phyloP scores from a whole-genome alignment of 2,113 vertebrate species.

The Bubo bubo region DNA sequence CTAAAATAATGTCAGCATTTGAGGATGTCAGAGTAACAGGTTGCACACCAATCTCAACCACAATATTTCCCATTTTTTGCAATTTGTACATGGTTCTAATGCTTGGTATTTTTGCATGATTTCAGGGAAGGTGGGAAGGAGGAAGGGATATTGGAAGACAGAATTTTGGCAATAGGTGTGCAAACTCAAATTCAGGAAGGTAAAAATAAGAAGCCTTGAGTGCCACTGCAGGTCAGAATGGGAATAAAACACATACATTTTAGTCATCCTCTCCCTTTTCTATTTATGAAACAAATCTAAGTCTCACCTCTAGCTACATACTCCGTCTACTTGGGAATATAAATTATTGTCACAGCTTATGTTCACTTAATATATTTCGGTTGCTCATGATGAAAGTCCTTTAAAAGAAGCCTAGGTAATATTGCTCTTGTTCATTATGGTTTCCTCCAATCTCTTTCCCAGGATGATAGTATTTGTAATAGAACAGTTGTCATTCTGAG shows the following conservation, averaged over 20 bases:
- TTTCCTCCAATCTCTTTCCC: not conserved
- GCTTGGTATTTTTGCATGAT: not conserved
- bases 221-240: not conserved
- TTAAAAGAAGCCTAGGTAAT: not conserved
- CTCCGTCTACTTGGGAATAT: not conserved
- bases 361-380: not conserved
- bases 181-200: not conserved
- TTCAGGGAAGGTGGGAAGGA: not conserved
- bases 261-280: not conserved
- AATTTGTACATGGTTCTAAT: not conserved
- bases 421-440: not conserved
- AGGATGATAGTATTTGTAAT: not conserved
- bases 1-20: not conserved
- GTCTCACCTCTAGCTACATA: not conserved
- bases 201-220: not conserved
- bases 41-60: not conserved
- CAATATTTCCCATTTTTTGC: not conserved
- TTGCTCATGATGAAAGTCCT: not conserved
- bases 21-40: not conserved
- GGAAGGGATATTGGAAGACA: not conserved
- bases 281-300: slow-evolving; percentile 9
- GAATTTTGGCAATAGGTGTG: not conserved
- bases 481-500: not conserved
- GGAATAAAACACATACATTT: not conserved
- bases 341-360: slow-evolving; percentile 23